These are phyloP conservation scores for Clarias macrocephalus DNA, from an alignment of 2,113 vertebrate genomes.

Conservation along the genomic window DNA sequence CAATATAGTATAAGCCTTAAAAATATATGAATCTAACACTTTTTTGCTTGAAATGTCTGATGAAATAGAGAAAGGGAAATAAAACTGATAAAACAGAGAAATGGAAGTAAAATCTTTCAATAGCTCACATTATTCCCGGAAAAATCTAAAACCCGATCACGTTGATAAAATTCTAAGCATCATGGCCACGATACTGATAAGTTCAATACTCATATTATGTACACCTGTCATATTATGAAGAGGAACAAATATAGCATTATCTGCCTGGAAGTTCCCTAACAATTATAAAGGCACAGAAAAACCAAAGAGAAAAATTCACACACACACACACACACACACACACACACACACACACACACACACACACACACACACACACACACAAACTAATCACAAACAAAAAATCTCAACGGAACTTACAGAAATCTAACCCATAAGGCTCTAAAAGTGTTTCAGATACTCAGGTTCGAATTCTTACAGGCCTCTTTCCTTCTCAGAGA, in stretches of 20 bases:
- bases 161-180: background rate
- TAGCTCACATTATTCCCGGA: background rate
- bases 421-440: slow-evolving; percentile 35
- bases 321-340: slow-evolving; percentile 5
- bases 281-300: background rate
- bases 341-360: slow-evolving; percentile 24
- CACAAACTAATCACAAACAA: slow-evolving; percentile 20
- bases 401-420: slow-evolving; percentile 61
- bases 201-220: background rate
- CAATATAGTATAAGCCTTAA: background rate
- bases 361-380: slow-evolving; percentile 16
- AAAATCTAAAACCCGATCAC: background rate
- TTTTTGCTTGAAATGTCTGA: background rate
- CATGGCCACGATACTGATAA: background rate
- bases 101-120: background rate
- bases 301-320: background rate
- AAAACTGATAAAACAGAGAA: background rate
- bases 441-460: slow-evolving; percentile 35
- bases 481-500: slow-evolving; percentile 20
- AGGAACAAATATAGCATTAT: background rate
- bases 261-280: background rate
- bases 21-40: background rate
- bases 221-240: background rate
- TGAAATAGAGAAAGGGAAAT: background rate
- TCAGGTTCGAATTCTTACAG: slow-evolving; percentile 10